Conservation (phyloP, 2,888 invertebrate genomes). For the Theristus sp. region DNA sequence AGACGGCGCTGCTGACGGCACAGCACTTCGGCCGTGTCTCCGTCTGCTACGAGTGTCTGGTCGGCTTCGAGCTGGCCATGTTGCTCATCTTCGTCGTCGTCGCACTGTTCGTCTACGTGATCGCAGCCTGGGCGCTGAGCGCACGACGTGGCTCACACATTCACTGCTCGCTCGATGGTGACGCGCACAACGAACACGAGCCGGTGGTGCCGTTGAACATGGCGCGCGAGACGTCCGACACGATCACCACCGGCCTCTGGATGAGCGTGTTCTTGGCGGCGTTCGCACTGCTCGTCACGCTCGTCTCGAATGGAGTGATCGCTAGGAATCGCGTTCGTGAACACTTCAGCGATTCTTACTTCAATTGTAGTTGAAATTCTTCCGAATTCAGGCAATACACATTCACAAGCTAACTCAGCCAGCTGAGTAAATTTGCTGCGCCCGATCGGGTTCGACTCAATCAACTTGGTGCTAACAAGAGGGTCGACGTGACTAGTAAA, state of each 20-base stretch:
- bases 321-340: not conserved
- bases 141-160: not conserved
- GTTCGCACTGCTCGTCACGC: not conserved
- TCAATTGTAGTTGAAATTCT: too few relatives aligned
- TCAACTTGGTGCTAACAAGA: too few relatives aligned
- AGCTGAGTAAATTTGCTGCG: too few relatives aligned
- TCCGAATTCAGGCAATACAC: too few relatives aligned
- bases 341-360: too few relatives aligned
- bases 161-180: not conserved
- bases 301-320: not conserved
- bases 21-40: not conserved
- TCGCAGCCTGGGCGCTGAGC: not conserved
- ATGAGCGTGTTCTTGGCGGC: not conserved
- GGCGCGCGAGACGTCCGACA: not conserved
- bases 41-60: not conserved
- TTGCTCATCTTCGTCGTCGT: not conserved
- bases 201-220: not conserved
- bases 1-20: not conserved
- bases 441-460: too few relatives aligned
- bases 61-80: slow-evolving; percentile 1
- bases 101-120: not conserved
- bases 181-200: not conserved
- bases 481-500: too few relatives aligned
- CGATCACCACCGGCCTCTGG: slow-evolving; percentile 1
- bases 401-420: too few relatives aligned